phyloP scores from a whole-genome alignment of 2,888 invertebrate species.

The Tholera decimalis region DNA sequence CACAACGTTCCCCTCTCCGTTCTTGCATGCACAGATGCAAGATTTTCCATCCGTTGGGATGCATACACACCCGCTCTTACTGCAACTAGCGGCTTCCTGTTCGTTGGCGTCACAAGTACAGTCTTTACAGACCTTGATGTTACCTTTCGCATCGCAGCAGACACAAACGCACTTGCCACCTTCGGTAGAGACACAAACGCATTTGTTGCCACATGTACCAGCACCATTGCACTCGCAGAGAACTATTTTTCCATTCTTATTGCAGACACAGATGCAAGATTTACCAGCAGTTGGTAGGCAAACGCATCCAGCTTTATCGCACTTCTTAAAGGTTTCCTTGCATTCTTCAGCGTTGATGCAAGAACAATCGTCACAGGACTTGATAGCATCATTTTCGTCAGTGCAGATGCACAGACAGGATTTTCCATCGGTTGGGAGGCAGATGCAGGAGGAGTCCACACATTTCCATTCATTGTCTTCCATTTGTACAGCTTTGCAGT shows the following conservation, averaged over 20 bases:
- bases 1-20: conserved; percentile 28
- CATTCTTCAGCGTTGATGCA: conserved; percentile 57
- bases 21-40: conserved; percentile 53
- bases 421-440: conserved; percentile 57
- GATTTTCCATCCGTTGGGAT: conserved; percentile 58
- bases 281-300: conserved; percentile 67
- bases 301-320: conserved; percentile 62
- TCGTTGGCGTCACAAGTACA: conserved; percentile 50
- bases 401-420: conserved; percentile 67
- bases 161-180: conserved; percentile 52
- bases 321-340: conserved; percentile 55
- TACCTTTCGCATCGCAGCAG: conserved; percentile 46
- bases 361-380: conserved; percentile 66
- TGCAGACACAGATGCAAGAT: conserved; percentile 67
- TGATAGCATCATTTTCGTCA: conserved; percentile 63
- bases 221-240: conserved; percentile 54
- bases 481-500: conserved; percentile 57
- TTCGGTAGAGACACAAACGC: conserved; percentile 50
- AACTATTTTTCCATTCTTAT: conserved; percentile 58
- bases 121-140: conserved; percentile 56
- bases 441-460: conserved; percentile 62
- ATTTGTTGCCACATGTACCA: conserved; percentile 42
- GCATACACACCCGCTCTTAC: conserved; percentile 68
- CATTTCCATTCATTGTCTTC: conserved; percentile 53
- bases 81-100: conserved; percentile 44